phyloP scores from a whole-genome alignment of 2,888 invertebrate species.

The Ectemnius continuus region DNA sequence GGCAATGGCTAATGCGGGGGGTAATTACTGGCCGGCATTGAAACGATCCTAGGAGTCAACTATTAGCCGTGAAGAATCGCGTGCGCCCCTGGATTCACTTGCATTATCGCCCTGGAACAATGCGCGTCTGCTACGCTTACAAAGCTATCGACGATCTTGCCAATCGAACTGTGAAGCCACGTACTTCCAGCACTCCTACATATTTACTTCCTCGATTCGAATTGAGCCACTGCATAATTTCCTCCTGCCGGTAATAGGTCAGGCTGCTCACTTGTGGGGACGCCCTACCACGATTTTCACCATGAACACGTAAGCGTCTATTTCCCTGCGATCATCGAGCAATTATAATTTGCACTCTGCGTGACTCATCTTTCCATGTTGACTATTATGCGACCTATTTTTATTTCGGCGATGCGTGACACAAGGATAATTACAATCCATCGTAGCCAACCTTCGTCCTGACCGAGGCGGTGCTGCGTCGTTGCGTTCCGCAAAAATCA shows the following conservation, averaged over 20 bases:
- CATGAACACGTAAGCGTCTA: too few species aligned
- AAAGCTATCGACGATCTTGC: conserved; percentile 19
- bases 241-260: background rate
- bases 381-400: too few species aligned
- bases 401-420: too few species aligned
- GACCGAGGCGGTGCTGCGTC: background rate
- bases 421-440: too few species aligned
- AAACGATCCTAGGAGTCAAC: too few species aligned
- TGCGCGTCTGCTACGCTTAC: background rate
- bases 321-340: too few species aligned
- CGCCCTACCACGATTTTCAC: too few species aligned
- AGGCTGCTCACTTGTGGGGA: too few species aligned
- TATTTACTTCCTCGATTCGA: background rate
- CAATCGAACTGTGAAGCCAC: conserved; percentile 12
- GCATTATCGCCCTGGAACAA: conserved; percentile 30
- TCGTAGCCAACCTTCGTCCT: too few species aligned
- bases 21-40: conserved; percentile 19
- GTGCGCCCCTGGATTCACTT: conserved; percentile 14
- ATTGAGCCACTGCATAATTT: conserved; percentile 9
- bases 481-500: background rate
- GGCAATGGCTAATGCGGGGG: conserved; percentile 16
- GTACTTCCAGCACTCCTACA: too few species aligned
- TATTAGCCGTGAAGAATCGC: background rate
- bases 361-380: too few species aligned
- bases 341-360: too few species aligned